These are phyloP conservation scores for Triplophysa bombifrons DNA, from an alignment of 2,797 vertebrate genomes.

Conservation along the genomic window DNA sequence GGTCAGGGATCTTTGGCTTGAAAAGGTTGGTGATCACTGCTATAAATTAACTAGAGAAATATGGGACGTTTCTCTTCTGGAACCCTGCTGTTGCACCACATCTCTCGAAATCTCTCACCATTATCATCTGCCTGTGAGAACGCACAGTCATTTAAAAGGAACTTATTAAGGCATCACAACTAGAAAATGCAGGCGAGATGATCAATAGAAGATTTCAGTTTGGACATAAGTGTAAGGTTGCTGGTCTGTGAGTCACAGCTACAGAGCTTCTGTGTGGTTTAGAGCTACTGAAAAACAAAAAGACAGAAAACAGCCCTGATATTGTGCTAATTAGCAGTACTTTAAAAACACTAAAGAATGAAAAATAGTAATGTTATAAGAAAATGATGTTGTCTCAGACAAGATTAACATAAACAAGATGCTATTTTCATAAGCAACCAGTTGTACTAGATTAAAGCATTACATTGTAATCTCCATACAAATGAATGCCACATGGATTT, in stretches of 20 bases:
- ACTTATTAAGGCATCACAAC: not conserved
- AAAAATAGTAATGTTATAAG: not conserved
- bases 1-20: too few relatives aligned
- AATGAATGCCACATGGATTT: not conserved
- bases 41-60: not conserved
- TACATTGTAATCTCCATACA: not conserved
- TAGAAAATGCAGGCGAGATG: not conserved
- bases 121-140: not conserved
- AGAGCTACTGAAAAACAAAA: not conserved
- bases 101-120: not conserved
- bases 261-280: not conserved
- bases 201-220: slow-evolving; percentile 7
- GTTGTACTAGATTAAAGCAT: not conserved
- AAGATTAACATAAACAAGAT: slow-evolving; percentile 51
- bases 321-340: slow-evolving; percentile 38
- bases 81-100: not conserved
- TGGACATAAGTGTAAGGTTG: not conserved
- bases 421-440: not conserved
- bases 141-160: not conserved
- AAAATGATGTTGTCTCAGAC: not conserved
- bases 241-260: not conserved
- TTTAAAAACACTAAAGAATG: slow-evolving; percentile 45
- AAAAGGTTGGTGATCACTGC: too few relatives aligned
- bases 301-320: not conserved
- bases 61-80: not conserved